Percentiles rank a stretch among this genome's conserved stretches.
Conservation (phyloP, 1,140 invertebrate species). For the Phymastichus coffea region DNA sequence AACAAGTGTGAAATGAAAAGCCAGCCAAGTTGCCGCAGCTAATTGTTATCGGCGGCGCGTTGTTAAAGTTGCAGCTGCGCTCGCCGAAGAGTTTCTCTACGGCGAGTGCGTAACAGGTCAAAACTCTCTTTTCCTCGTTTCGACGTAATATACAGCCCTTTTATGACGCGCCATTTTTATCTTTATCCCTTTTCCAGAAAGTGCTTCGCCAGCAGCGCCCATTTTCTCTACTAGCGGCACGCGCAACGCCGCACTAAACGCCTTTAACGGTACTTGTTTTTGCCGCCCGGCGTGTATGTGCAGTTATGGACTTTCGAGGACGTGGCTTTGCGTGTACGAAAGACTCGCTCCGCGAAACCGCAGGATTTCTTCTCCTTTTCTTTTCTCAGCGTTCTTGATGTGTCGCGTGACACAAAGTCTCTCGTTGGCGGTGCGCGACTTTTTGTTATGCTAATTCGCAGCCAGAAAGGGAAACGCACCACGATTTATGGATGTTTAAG, state of each 20-base stretch:
- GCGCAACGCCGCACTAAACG: slow-evolving; percentile 9
- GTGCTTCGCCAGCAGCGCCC: background rate
- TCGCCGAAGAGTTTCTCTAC: slow-evolving; percentile 1
- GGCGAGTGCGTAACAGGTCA: slow-evolving; percentile 15
- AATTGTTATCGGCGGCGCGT: slow-evolving; percentile 45
- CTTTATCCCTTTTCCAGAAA: slow-evolving; percentile 12
- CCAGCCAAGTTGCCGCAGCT: slow-evolving; percentile 28
- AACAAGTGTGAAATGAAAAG: background rate
- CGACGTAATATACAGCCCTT: slow-evolving; percentile 41
- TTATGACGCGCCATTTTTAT: slow-evolving; percentile 37
- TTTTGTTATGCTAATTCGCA: too few species aligned
- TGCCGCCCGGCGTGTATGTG: background rate
- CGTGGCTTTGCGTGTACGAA: too few species aligned
- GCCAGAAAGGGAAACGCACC: too few species aligned
- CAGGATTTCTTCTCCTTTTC: too few species aligned
- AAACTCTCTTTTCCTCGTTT: slow-evolving; percentile 31
- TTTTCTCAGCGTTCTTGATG: too few species aligned
- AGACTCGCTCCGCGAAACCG: too few species aligned
- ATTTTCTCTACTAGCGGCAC: background rate
- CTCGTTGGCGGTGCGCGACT: too few species aligned
- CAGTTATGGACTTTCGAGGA: too few species aligned
- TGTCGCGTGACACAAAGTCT: too few species aligned
- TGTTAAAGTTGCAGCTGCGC: slow-evolving; percentile 33
- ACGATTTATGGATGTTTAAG: too few species aligned
- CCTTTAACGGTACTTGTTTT: slow-evolving; percentile 19